Percentiles rank a stretch among this genome's conserved stretches.
These are phyloP conservation scores for Scartelaos histophorus DNA, from an alignment of 2,113 vertebrate species.

Conservation along the genomic window DNA sequence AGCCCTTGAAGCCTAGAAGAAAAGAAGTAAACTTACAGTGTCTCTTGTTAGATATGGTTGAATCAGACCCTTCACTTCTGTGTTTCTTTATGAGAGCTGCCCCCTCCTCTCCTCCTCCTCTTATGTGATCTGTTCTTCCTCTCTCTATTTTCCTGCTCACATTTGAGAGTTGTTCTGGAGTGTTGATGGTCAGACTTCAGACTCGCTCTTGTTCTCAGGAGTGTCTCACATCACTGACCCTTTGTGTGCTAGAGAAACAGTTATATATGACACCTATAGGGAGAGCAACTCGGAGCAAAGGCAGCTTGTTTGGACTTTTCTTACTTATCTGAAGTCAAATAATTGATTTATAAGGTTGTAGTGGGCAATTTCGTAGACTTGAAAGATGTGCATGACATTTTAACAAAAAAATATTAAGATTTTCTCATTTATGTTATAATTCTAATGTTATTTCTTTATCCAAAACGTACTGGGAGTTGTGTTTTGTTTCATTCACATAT, in stretches of 20 bases:
- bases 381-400: too few relatives aligned
- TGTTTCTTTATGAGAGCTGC: neutral
- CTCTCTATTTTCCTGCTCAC: conserved; percentile 6
- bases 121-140: conserved; percentile 2
- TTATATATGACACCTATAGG: neutral
- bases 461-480: too few relatives aligned
- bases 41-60: neutral
- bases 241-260: neutral
- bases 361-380: too few relatives aligned
- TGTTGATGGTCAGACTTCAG: conserved; percentile 6
- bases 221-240: conserved; percentile 21
- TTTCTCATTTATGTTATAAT: too few relatives aligned
- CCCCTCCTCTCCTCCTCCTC: neutral
- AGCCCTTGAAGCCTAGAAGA: neutral
- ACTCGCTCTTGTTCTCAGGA: neutral
- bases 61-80: neutral
- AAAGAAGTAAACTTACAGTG: neutral
- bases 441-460: too few relatives aligned
- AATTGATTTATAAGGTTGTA: too few relatives aligned
- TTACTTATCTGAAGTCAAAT: neutral
- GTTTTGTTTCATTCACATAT: too few relatives aligned
- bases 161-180: neutral
- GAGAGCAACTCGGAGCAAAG: neutral
- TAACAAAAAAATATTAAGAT: too few relatives aligned
- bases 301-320: neutral